Conservation (phyloP, 2,797 vertebrate genomes). For the Manis javanica region DNA sequence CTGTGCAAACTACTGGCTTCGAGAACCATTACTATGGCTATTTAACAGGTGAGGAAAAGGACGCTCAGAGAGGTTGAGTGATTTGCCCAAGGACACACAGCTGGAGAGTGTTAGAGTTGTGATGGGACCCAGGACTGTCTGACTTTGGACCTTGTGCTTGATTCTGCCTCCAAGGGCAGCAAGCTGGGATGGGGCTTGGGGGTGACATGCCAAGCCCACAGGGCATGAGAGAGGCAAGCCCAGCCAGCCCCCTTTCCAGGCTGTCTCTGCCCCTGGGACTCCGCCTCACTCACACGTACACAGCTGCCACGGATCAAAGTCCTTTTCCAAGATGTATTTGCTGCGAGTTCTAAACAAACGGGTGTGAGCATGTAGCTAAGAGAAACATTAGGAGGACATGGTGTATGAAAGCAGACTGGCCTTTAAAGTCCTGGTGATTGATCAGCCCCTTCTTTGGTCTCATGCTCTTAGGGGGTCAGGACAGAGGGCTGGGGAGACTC, state of each 20-base stretch:
- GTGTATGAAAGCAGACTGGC: background rate
- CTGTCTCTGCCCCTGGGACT: slow-evolving; percentile 58
- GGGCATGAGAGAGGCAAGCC: slow-evolving; percentile 57
- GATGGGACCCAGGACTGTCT: background rate
- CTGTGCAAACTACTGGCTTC: background rate
- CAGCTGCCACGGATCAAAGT: slow-evolving; percentile 83
- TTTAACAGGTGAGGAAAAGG: background rate
- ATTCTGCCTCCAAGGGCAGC: background rate
- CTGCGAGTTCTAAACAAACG: slow-evolving; percentile 69
- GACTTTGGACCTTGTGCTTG: background rate
- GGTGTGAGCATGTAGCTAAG: slow-evolving; percentile 54
- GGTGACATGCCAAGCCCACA: background rate
- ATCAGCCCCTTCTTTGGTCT: background rate
- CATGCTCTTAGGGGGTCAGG: background rate
- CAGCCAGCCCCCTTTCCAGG: slow-evolving; percentile 22
- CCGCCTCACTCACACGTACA: slow-evolving; percentile 68
- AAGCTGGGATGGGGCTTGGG: background rate
- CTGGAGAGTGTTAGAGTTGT: background rate
- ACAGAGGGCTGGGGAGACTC: background rate
- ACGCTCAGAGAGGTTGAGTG: background rate
- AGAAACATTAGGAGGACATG: slow-evolving; percentile 45
- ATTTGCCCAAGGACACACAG: background rate
- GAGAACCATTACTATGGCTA: background rate
- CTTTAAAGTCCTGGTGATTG: slow-evolving; percentile 51
- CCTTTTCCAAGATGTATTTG: slow-evolving; percentile 76